phyloP scores from a whole-genome alignment of 2,113 vertebrate genomes.

The Talpa occidentalis region DNA sequence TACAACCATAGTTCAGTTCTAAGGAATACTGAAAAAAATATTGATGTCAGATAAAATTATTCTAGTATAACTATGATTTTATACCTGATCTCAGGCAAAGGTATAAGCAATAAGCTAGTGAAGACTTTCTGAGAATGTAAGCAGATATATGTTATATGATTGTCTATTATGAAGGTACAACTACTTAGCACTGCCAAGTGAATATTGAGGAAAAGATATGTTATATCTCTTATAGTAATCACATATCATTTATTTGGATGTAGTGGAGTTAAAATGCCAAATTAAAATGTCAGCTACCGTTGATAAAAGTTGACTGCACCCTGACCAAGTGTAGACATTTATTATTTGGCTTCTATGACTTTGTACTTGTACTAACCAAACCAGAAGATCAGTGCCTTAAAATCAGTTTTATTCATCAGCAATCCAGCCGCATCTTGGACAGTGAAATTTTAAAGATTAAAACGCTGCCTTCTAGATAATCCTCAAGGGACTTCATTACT shows the following conservation, averaged over 20 bases:
- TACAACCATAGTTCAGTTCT: background rate
- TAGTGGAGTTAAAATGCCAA: constrained; percentile 18
- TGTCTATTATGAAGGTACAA: background rate
- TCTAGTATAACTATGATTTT: background rate
- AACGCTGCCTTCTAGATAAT: constrained; percentile 54
- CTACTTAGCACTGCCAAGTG: background rate
- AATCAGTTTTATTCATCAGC: constrained; percentile 44
- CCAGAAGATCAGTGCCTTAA: background rate
- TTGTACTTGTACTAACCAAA: background rate
- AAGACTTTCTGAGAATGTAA: background rate
- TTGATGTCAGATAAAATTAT: background rate
- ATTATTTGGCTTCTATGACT: background rate
- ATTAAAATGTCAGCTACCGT: background rate
- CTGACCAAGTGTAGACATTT: background rate
- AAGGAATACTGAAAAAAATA: constrained; percentile 26
- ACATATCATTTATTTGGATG: constrained; percentile 11
- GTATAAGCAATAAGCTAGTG: background rate
- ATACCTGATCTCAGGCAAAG: background rate
- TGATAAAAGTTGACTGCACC: background rate
- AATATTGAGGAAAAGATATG: background rate
- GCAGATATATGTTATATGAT: background rate
- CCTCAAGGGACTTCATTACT: constrained; percentile 68
- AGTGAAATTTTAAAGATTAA: constrained; percentile 57
- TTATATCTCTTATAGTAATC: background rate
- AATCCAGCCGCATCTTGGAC: background rate